These are phyloP conservation scores for Heteractis magnifica DNA, from an alignment of 92 coral and sea anemone species.

Conservation along the genomic window DNA sequence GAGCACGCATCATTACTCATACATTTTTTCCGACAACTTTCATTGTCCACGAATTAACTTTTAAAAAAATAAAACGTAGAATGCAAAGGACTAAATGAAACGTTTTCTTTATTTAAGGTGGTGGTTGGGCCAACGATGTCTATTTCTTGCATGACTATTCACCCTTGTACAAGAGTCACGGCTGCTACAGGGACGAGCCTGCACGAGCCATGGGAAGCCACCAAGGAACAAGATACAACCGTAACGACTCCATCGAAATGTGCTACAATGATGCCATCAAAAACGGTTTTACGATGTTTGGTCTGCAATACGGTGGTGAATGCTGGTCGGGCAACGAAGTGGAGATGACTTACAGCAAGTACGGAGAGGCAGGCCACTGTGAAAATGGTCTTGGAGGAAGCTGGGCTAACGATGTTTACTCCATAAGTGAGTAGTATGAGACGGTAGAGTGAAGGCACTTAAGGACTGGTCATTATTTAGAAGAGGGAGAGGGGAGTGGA, in stretches of 20 bases:
- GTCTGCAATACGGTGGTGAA: constrained; percentile 19
- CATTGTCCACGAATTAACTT: too few relatives aligned
- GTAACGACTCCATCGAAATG: constrained; percentile 22
- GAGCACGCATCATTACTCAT: too few relatives aligned
- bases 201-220: constrained; percentile 15
- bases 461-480: too few relatives aligned
- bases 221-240: constrained; percentile 4
- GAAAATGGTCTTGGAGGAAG: constrained; percentile 25
- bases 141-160: constrained; percentile 24
- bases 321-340: constrained; percentile 14
- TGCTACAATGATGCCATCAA: constrained; percentile 17
- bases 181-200: constrained; percentile 12
- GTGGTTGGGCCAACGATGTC: constrained; percentile 31
- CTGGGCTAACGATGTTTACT: constrained; percentile 27
- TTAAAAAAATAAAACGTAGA: too few relatives aligned
- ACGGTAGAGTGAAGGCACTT: too few relatives aligned
- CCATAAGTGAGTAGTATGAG: constrained; percentile 12
- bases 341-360: constrained; percentile 26
- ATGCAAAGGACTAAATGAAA: too few relatives aligned
- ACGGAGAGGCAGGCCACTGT: constrained; percentile 11
- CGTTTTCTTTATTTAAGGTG: background rate
- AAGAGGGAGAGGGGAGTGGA: too few relatives aligned
- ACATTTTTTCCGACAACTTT: too few relatives aligned
- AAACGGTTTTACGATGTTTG: constrained; percentile 19
- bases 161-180: constrained; percentile 21